phyloP scores from a whole-genome alignment of 2,113 vertebrate genomes.

The Neogobius melanostomus region DNA sequence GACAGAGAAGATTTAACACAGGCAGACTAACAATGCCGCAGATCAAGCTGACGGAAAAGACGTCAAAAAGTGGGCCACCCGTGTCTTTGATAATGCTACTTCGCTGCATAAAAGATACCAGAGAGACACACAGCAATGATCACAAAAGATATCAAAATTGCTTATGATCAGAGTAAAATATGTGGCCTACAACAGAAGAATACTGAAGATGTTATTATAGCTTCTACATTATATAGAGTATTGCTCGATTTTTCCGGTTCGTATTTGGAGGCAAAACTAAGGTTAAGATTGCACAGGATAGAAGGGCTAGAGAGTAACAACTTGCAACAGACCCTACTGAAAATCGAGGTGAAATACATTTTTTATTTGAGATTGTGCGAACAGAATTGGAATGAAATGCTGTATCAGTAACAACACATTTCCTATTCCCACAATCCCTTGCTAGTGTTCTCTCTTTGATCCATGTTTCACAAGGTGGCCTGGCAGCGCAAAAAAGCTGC shows the following conservation, averaged over 20 bases:
- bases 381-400: constrained; percentile 1
- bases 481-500: constrained; percentile 55
- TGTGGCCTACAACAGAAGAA: constrained; percentile 2
- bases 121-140: constrained; percentile 28
- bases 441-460: constrained; percentile 57
- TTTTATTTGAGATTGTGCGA: background rate
- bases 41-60: constrained; percentile 50
- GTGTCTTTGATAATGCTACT: constrained; percentile 51
- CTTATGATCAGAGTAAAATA: constrained; percentile 56
- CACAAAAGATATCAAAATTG: constrained; percentile 32
- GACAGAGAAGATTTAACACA: constrained; percentile 31
- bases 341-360: constrained; percentile 13
- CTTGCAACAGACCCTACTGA: constrained; percentile 5
- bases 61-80: constrained; percentile 62
- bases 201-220: too few relatives aligned
- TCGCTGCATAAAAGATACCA: constrained; percentile 35
- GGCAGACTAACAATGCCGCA: constrained; percentile 54
- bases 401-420: constrained; percentile 21
- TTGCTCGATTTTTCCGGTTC: too few relatives aligned
- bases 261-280: constrained; percentile 11
- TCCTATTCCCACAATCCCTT: constrained; percentile 33
- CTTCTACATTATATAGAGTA: too few relatives aligned
- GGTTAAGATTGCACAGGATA: constrained; percentile 1
- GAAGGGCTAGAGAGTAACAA: constrained; percentile 6
- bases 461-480: constrained; percentile 64